Conservation (phyloP, 2,113 vertebrate species). For the Lagopus muta region DNA sequence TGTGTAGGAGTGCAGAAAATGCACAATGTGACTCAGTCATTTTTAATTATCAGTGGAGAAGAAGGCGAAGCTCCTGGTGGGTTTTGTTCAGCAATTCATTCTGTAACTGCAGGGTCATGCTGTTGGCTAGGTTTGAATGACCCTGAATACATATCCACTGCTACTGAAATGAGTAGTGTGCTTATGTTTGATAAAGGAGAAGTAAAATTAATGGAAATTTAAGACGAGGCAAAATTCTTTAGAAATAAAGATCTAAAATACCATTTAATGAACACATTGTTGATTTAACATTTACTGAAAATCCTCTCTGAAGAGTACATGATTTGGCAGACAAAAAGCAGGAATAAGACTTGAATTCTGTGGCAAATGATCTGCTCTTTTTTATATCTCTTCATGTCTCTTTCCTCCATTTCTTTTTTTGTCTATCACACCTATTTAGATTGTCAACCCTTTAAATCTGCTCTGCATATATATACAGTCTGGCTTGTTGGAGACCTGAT, state of each 20-base stretch:
- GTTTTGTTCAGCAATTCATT: slow-evolving; percentile 23
- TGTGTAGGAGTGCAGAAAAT: background rate
- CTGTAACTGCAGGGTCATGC: background rate
- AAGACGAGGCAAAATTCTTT: background rate
- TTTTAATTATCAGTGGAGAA: background rate
- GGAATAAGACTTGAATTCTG: background rate
- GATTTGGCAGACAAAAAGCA: background rate
- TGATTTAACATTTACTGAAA: background rate
- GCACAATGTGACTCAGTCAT: background rate
- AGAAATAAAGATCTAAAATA: background rate
- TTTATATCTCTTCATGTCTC: background rate
- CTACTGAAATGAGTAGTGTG: fast-evolving
- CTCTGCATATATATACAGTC: background rate
- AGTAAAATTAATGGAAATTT: background rate
- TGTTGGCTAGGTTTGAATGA: background rate
- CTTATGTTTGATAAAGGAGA: background rate
- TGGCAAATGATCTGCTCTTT: background rate
- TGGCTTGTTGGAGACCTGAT: slow-evolving; percentile 10
- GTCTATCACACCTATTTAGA: background rate
- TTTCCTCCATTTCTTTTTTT: background rate
- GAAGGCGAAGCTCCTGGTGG: background rate
- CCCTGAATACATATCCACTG: background rate
- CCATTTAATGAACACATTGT: background rate
- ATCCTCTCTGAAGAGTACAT: background rate
- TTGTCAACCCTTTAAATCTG: slow-evolving; percentile 12